A percentile compares a stretch with the other conserved stretches of the same genome.
Evolutionary conservation across 2,797 vertebrate genomes (phyloP).

Genomic region (Melanotaenia trifasciata): DNA sequence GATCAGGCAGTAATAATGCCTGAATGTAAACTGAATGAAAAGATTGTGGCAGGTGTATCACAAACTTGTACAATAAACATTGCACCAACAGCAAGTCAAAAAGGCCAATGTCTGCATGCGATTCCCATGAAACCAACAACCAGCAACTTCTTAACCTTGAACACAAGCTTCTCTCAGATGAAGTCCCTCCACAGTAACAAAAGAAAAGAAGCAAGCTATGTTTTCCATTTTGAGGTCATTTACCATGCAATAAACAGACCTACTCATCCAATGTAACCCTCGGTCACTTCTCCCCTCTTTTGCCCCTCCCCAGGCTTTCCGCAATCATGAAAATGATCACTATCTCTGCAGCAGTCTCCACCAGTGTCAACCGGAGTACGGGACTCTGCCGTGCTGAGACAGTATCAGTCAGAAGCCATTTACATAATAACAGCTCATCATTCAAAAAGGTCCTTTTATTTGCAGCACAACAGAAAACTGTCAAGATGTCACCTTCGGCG

Average conservation of each 20-base stretch:
- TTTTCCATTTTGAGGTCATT: constrained; percentile 51
- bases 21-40: too few relatives aligned
- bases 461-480: constrained; percentile 91
- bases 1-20: too few relatives aligned
- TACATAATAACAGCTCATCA: constrained; percentile 99
- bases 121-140: constrained; percentile 20
- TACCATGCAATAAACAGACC: constrained; percentile 84
- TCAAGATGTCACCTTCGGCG: constrained; percentile 91
- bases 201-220: constrained; percentile 23
- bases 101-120: not conserved
- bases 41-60: too few relatives aligned
- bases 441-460: constrained; percentile 89
- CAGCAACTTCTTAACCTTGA: constrained; percentile 86
- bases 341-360: constrained; percentile 74
- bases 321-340: constrained; percentile 97
- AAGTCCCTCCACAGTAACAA: constrained; percentile 34
- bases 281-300: constrained; percentile 81
- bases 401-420: constrained; percentile 89
- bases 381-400: constrained; percentile 55
- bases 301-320: constrained; percentile 84
- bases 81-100: not conserved
- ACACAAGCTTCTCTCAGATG: constrained; percentile 72
- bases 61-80: not conserved
- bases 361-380: constrained; percentile 16
- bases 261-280: constrained; percentile 85